These are phyloP conservation scores for Icerya purchasi DNA, from an alignment of 2,888 invertebrate species.

Conservation along the genomic window DNA sequence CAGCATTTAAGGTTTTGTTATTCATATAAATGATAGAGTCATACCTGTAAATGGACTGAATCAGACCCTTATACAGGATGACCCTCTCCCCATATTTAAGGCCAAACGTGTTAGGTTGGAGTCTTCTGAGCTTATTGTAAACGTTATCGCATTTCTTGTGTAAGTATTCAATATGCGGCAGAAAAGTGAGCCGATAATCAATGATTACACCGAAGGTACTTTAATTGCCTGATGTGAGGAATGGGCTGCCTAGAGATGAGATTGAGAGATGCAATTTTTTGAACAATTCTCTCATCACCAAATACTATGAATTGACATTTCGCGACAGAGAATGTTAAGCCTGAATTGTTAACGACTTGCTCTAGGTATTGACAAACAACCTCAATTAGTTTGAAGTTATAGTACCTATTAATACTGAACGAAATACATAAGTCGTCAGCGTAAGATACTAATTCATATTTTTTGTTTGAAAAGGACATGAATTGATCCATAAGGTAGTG, in stretches of 20 bases:
- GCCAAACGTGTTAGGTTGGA: background rate
- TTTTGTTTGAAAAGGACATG: background rate
- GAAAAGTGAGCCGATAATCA: background rate
- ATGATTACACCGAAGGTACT: background rate
- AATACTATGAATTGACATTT: background rate
- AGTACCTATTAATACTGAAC: background rate
- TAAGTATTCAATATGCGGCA: background rate
- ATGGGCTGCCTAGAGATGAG: background rate
- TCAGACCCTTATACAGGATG: too few relatives aligned
- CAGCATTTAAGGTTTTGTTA: too few relatives aligned
- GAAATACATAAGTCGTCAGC: background rate
- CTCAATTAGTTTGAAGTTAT: background rate
- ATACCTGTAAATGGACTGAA: too few relatives aligned
- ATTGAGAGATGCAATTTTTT: background rate
- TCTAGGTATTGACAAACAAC: background rate
- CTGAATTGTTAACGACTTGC: background rate
- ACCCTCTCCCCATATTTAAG: background rate
- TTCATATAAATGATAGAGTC: too few relatives aligned
- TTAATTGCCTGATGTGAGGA: background rate
- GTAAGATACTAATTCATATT: background rate
- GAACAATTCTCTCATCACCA: background rate
- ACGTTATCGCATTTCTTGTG: background rate
- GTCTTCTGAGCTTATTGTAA: background rate
- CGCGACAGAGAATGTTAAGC: background rate
- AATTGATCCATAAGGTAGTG: background rate